A percentile compares a stretch with the other conserved stretches of the same genome.
phyloP scores from a whole-genome alignment of 1,140 invertebrate genomes.

The Mylabris phalerata region DNA sequence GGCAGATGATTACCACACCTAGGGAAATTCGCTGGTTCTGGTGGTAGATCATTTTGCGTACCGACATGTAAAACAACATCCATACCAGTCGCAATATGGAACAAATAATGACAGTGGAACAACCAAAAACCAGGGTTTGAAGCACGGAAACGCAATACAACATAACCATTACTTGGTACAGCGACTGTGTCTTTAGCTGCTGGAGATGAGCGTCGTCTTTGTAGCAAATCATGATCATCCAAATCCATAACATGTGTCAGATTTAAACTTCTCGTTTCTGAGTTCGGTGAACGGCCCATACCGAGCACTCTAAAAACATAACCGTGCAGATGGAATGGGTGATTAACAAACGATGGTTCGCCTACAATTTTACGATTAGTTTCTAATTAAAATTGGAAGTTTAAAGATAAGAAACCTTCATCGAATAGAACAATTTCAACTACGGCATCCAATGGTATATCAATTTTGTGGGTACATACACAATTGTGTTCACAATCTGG shows the following conservation, averaged over 20 bases:
- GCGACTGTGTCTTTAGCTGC: constrained; percentile 88
- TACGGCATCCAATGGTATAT: constrained; percentile 69
- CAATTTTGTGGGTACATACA: constrained; percentile 74
- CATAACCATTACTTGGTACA: constrained; percentile 90
- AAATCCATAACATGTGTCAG: constrained; percentile 79
- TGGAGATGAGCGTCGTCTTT: constrained; percentile 75
- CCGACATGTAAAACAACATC: constrained; percentile 75
- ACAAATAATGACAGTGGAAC: constrained; percentile 81
- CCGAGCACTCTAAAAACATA: constrained; percentile 82
- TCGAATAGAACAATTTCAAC: constrained; percentile 77
- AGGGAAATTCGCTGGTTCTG: constrained; percentile 73
- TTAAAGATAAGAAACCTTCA: constrained; percentile 54
- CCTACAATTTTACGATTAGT: constrained; percentile 47
- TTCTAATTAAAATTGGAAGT: neutral
- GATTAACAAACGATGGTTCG: constrained; percentile 79
- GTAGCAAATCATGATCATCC: constrained; percentile 73
- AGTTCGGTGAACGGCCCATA: constrained; percentile 78
- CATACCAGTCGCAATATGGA: constrained; percentile 84
- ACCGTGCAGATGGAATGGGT: constrained; percentile 89
- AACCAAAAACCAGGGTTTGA: constrained; percentile 85
- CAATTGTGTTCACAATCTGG: constrained; percentile 66
- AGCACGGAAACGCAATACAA: constrained; percentile 81
- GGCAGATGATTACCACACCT: constrained; percentile 75
- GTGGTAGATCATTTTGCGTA: constrained; percentile 70
- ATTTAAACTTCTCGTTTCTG: constrained; percentile 62